Evolutionary conservation across 2,113 vertebrate species (phyloP).

Genomic region (Sinocyclocheilus anophthalmus): DNA sequence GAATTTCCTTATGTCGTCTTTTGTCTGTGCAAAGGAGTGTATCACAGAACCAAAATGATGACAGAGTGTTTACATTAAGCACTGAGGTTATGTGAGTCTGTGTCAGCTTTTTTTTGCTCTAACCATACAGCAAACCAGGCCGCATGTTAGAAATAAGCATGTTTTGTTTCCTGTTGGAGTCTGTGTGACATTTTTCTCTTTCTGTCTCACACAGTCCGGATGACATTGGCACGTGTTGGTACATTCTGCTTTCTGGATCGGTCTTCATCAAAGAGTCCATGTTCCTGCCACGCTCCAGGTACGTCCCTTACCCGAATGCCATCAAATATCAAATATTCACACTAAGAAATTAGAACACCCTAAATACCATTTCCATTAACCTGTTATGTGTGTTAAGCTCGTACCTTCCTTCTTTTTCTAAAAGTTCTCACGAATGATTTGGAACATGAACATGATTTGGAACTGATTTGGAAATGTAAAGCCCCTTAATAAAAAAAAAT

Average conservation of each 20-base stretch:
- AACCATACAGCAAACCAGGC: background rate
- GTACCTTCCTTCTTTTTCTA: background rate
- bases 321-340: background rate
- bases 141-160: background rate
- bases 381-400: background rate
- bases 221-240: slow-evolving; percentile 97
- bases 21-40: slow-evolving; percentile 8
- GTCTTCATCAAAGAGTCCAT: slow-evolving; percentile 99
- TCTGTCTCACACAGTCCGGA: slow-evolving; percentile 78
- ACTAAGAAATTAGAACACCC: background rate
- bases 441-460: background rate
- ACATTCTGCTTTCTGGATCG: slow-evolving; percentile 96
- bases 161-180: background rate
- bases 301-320: slow-evolving; percentile 58
- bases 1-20: background rate
- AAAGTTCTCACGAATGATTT: background rate
- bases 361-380: background rate
- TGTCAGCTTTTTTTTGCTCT: background rate
- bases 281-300: slow-evolving; percentile 99
- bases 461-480: background rate
- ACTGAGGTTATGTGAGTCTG: slow-evolving; percentile 1
- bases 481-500: background rate
- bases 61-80: slow-evolving; percentile 15
- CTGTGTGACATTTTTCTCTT: slow-evolving; percentile 22
- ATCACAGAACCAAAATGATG: background rate